Evolutionary conservation across 1,140 invertebrate species (phyloP).

Genomic region (Drosophila elegans): DNA sequence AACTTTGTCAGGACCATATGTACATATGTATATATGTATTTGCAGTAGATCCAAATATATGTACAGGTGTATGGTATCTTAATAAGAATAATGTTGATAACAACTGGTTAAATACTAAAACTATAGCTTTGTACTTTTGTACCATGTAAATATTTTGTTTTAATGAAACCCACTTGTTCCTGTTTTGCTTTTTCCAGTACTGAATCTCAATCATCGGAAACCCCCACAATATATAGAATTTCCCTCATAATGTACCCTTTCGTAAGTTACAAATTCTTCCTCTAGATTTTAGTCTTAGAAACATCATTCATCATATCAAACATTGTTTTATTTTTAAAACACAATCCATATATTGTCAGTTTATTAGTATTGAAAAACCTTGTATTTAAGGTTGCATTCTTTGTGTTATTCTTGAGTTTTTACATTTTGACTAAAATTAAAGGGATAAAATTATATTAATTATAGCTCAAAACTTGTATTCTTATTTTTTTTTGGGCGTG

Average conservation of each 20-base stretch:
- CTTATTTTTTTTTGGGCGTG: not conserved
- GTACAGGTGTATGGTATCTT: not conserved
- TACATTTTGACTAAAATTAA: not conserved
- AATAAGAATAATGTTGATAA: not conserved
- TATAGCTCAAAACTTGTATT: not conserved
- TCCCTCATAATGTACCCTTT: conserved; percentile 45
- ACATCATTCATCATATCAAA: not conserved
- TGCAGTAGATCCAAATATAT: not conserved
- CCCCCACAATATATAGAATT: conserved; percentile 28
- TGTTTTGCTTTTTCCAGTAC: conserved; percentile 39
- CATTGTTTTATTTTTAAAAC: not conserved
- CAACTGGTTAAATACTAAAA: conserved; percentile 9
- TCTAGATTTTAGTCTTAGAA: not conserved
- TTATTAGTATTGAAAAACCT: no score
- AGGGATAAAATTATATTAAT: not conserved
- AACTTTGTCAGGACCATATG: not conserved
- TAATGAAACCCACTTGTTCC: conserved; percentile 1
- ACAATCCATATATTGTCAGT: no score
- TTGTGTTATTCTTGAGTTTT: no score
- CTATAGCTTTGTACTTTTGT: not conserved
- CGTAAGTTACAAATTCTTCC: conserved; percentile 23
- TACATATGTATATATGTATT: no score
- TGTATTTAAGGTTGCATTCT: no score
- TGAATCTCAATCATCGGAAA: conserved; percentile 42
- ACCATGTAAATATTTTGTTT: conserved; percentile 25